phyloP scores from a whole-genome alignment of 2,113 vertebrate genomes.

The Brachyistius frenatus region DNA sequence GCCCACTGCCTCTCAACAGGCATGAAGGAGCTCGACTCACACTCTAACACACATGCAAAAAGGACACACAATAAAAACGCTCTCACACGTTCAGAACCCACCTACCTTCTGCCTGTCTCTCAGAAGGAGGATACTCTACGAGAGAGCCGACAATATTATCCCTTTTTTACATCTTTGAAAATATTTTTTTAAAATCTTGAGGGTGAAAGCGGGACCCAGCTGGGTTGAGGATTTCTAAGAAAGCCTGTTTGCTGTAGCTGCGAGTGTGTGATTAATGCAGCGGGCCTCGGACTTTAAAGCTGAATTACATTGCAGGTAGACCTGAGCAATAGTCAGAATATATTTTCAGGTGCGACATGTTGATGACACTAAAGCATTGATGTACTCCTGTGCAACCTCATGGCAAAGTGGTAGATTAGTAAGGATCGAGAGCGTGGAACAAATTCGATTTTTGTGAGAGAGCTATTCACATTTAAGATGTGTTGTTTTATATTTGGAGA shows the following conservation, averaged over 20 bases:
- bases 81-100: constrained; percentile 74
- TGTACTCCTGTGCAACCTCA: constrained; percentile 24
- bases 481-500: not conserved
- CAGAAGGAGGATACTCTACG: constrained; percentile 54
- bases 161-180: constrained; percentile 62
- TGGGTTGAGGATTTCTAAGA: constrained; percentile 51
- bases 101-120: constrained; percentile 78
- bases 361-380: constrained; percentile 14
- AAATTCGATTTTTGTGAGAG: not conserved
- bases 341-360: constrained; percentile 15
- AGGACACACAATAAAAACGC: constrained; percentile 63
- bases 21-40: constrained; percentile 73
- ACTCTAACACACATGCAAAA: constrained; percentile 62
- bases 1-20: constrained; percentile 79
- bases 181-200: constrained; percentile 14
- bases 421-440: constrained; percentile 11
- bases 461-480: not conserved
- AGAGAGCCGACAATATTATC: constrained; percentile 49
- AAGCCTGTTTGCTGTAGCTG: constrained; percentile 33
- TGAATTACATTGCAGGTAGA: constrained; percentile 1
- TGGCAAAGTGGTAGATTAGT: not conserved
- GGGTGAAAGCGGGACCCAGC: constrained; percentile 39
- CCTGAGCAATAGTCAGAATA: not conserved
- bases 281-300: constrained; percentile 24
- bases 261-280: constrained; percentile 44